Evolutionary conservation across 2,888 invertebrate species (phyloP), one percentile per base, ranked within the genome.

Genomic region (Autographa gamma): DNA sequence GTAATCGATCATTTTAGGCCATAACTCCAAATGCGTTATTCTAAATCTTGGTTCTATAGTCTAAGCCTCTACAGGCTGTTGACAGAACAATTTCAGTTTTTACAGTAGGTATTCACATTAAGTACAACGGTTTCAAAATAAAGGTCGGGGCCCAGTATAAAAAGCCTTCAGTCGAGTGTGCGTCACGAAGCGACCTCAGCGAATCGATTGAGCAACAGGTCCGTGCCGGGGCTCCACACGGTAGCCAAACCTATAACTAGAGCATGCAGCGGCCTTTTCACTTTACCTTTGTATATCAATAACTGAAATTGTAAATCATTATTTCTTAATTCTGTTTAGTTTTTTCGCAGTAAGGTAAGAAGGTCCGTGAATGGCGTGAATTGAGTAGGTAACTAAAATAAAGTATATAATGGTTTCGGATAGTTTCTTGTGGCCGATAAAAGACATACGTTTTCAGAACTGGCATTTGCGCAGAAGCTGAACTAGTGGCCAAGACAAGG

Each of bases 201-300:
- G 78, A 90, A 93, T 93, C 93, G 93, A 93, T 93, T 85, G 87
- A 91, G 93, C 93, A 92, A 93, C 93, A 93, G 93, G 93, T 93
- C 82, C 76, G 60, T 72, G 69, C 78, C 85, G 79, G 85, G 85
- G 85, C 85, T 85, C 83, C 74, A 76, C 71, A 76, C 79, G 75
- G 76, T 71, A 75, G 63, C 63, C 25, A 56, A 56, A 56, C 68
- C 73, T 73, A 71, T 73, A 77, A 56, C 63, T 70, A 71, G 25
- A 64, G 18, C 64, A 68, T 79, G 80, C 82, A 81, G 68, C 58
- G 59, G 65, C 70, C 73, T 74, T 76, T 73, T 66, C 60, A 73
- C 69, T 64, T 54, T 65, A 67, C 81, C 73, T 79, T 82, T 78
- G 74, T 73, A 79, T 81, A 70, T 69, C 64, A 69, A 77, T 69